Evolutionary conservation across 2,113 vertebrate species (phyloP).

Genomic region (Girardinichthys multiradiatus): DNA sequence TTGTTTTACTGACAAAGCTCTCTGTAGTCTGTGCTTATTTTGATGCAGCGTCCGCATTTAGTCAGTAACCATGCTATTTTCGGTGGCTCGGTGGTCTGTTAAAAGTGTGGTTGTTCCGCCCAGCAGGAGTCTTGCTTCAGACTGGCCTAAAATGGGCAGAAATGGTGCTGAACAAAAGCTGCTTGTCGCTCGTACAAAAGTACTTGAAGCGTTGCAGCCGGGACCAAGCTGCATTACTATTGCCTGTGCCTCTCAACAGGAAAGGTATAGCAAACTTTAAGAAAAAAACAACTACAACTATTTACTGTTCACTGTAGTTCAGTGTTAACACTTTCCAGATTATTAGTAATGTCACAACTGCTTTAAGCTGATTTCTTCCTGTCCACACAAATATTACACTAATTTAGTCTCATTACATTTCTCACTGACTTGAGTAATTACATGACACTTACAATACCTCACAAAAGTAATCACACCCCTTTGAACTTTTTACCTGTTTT

Average conservation of each 20-base stretch:
- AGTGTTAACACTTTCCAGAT: slow-evolving; percentile 43
- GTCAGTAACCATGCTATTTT: slow-evolving; percentile 78
- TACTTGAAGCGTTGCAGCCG: slow-evolving; percentile 78
- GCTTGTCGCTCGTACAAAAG: slow-evolving; percentile 81
- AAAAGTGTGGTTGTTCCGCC: slow-evolving; percentile 82
- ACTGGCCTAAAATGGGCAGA: slow-evolving; percentile 84
- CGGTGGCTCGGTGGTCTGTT: slow-evolving; percentile 79
- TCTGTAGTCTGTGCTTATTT: slow-evolving; percentile 71
- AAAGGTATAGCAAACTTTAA: slow-evolving; percentile 81
- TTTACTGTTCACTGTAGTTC: slow-evolving; percentile 41
- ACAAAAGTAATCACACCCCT: background rate
- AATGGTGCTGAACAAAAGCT: slow-evolving; percentile 81
- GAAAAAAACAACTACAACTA: slow-evolving; percentile 66
- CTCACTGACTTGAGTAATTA: slow-evolving; percentile 53
- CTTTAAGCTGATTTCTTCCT: slow-evolving; percentile 39
- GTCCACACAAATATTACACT: slow-evolving; percentile 44
- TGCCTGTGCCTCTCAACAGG: slow-evolving; percentile 81
- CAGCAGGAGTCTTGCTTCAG: slow-evolving; percentile 81
- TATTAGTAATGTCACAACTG: slow-evolving; percentile 60
- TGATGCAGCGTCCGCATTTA: slow-evolving; percentile 72
- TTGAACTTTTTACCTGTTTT: background rate
- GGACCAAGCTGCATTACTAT: slow-evolving; percentile 79
- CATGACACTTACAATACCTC: slow-evolving; percentile 34
- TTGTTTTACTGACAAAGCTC: slow-evolving; percentile 69
- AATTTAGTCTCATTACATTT: slow-evolving; percentile 55